phyloP scores from a whole-genome alignment of 2,888 invertebrate species.

The Subacronicta megacephala region DNA sequence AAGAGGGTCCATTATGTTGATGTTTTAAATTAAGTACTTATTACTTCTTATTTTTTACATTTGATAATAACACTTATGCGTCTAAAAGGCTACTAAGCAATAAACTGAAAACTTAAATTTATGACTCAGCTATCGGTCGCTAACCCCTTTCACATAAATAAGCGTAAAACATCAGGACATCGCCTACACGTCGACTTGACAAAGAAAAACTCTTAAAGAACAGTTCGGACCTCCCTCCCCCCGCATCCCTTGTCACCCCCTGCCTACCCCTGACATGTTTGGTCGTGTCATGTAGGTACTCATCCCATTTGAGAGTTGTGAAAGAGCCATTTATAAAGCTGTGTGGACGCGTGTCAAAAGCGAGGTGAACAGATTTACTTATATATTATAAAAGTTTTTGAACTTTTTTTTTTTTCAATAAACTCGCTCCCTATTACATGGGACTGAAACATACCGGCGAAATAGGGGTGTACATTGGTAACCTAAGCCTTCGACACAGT shows the following conservation, averaged over 20 bases:
- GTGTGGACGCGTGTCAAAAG: slow-evolving; percentile 12
- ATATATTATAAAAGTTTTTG: background rate
- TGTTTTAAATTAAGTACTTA: too few species aligned
- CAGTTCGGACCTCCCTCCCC: slow-evolving; percentile 36
- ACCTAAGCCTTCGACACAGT: too few species aligned
- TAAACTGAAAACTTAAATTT: background rate
- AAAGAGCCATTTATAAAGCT: slow-evolving; percentile 25
- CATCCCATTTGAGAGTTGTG: slow-evolving; percentile 32
- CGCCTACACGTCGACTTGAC: slow-evolving; percentile 55
- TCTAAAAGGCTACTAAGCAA: background rate
- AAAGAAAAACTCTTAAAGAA: slow-evolving; percentile 65
- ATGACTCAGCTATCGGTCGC: slow-evolving; percentile 31
- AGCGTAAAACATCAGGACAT: slow-evolving; percentile 49
- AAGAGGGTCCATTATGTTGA: too few species aligned
- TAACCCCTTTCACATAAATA: slow-evolving; percentile 33
- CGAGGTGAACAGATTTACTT: slow-evolving; percentile 7
- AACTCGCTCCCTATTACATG: too few species aligned
- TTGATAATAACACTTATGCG: too few species aligned
- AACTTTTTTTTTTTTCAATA: background rate
- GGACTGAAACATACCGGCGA: too few species aligned
- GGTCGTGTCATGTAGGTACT: slow-evolving; percentile 43
- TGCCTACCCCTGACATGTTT: slow-evolving; percentile 11
- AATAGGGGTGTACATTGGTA: too few species aligned
- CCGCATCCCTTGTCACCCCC: slow-evolving; percentile 1
- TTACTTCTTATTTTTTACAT: too few species aligned